Base-by-base conservation (phyloP, 1,140 invertebrate genomes). In the Venustaconcha ellipsiformis region DNA sequence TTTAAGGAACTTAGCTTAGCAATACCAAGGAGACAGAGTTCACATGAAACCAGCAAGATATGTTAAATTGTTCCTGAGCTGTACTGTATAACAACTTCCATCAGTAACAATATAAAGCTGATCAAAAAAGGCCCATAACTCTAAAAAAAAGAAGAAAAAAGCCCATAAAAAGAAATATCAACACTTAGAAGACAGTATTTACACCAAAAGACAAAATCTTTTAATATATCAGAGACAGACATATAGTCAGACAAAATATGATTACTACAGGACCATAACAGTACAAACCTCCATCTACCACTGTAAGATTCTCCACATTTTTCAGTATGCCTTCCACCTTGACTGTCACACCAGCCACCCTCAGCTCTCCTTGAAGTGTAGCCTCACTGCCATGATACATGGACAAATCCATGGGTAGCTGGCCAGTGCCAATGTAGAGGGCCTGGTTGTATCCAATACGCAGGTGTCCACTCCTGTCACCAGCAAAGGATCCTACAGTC, bases 401-500 rank as follows among this genome's bases (percentile, higher is more conserved):
- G 17, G 82, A 80, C 60, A 85, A 74, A 67, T 84, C 76, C 55
- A 81, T 70, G 0, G 83, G 83, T 48, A 85, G 68, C 23, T 78
- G 75, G 18, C 85, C 85, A 68, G 66, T 79, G n/a, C 78, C 80
- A 20, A 86, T 81, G 58, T 80, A 83, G 23, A 85, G 74, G 8
- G 79, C 78, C 70, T 86, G 85, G 80, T 84, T 83, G 71, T 79
- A 83, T n/a, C 85, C 83, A 56, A 86, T 78, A 65, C 84, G 81
- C 30, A 85, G 65, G 57, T 83, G 80, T n/a, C 83, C 85, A n/a
- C 65, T 80, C n/a, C 82, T 75, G 75, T 86, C 85, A 14, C 83
- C 83, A 58, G 82, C 72, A 14, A 80, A 78, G 26, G 60, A 78
- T n/a, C 70, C 74, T 17, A 80, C 64, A 58, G 67, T 59, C 2